Conservation (phyloP, 2,113 vertebrate species). For the Tyrannus savana region DNA sequence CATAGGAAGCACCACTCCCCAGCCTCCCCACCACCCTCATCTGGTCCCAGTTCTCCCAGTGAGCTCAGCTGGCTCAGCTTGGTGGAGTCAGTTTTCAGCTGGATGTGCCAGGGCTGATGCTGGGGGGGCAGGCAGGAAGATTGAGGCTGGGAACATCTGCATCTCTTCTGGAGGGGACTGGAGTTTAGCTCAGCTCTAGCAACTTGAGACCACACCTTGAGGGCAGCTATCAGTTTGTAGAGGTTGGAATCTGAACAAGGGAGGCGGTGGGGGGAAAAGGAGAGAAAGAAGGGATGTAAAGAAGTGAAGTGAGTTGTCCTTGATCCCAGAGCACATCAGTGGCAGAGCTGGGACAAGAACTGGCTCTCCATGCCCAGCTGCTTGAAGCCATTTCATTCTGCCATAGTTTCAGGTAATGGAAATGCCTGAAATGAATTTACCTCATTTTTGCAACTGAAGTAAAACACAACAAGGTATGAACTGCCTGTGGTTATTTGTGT, state of each 20-base stretch:
- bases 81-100: not conserved
- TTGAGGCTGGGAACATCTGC: not conserved
- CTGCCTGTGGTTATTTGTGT: not conserved
- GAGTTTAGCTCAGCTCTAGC: not conserved
- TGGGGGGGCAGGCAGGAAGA: not conserved
- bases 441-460: not conserved
- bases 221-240: not conserved
- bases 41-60: not conserved
- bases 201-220: not conserved
- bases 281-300: not conserved
- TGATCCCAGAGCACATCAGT: not conserved
- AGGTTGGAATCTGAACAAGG: not conserved
- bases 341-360: not conserved
- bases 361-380: not conserved
- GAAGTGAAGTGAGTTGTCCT: not conserved
- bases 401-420: not conserved
- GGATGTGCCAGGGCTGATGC: not conserved
- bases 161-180: not conserved
- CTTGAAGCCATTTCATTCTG: not conserved
- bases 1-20: not conserved
- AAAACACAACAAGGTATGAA: not conserved
- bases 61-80: not conserved
- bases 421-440: not conserved
- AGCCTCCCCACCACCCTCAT: not conserved
- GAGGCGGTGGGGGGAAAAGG: not conserved